Conservation (phyloP, 2,797 vertebrate species). For the Chelmon rostratus region DNA sequence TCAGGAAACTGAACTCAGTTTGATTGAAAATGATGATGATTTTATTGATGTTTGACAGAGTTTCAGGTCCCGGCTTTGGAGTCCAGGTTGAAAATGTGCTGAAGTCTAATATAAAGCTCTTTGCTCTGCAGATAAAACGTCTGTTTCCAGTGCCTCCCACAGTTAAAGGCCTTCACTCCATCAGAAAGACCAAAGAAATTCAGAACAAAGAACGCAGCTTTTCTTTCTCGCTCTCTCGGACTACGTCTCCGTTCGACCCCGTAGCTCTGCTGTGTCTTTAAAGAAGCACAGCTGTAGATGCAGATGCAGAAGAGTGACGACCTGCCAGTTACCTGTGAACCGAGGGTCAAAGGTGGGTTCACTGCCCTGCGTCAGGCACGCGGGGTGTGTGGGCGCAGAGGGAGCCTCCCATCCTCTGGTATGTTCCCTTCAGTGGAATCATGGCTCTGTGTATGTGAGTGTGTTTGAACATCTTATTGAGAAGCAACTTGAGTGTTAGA, state of each 20-base stretch:
- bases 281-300: background rate
- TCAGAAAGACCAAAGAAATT: background rate
- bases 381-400: background rate
- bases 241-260: too few relatives aligned
- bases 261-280: too few relatives aligned
- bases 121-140: background rate
- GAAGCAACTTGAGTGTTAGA: too few relatives aligned
- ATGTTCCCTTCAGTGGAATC: conserved; percentile 1
- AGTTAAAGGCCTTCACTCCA: background rate
- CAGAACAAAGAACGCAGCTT: background rate
- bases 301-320: background rate
- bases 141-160: background rate
- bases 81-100: too few relatives aligned
- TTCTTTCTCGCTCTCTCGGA: too few relatives aligned
- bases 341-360: conserved; percentile 6
- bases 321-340: background rate
- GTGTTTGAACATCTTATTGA: conserved; percentile 15
- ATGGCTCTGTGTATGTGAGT: background rate
- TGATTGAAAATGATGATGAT: too few relatives aligned
- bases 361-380: too few relatives aligned
- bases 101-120: too few relatives aligned
- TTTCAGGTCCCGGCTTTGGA: too few relatives aligned
- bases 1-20: too few relatives aligned
- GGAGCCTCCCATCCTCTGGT: background rate
- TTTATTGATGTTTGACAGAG: too few relatives aligned